phyloP scores from a whole-genome alignment of 2,113 vertebrate genomes.

The crab-eating macaque (Macaca fascicularis) region T2T-MFA8v1.1 NC_088381.1:75219001-75219500 shows the following conservation, averaged over 20 bases:
- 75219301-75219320: not conserved
- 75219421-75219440: not conserved
- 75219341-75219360: not conserved
- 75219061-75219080: too few relatives aligned
- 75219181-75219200: not conserved
- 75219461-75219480: not conserved
- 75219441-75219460: not conserved
- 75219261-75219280: not conserved
- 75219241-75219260: not conserved
- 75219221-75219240: not conserved
- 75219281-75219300: not conserved
- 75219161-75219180: not conserved
- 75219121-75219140: not conserved
- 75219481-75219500: not conserved
- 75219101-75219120: not conserved
- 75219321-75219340: not conserved
- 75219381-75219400: not conserved
- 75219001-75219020: not conserved
- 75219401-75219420: not conserved
- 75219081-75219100: not conserved
- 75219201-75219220: not conserved
- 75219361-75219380: not conserved
- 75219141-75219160: not conserved
- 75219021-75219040: not conserved
- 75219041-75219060: not conserved